Conservation (phyloP, 2,113 vertebrate species). For the Prunella fulvescens region DNA sequence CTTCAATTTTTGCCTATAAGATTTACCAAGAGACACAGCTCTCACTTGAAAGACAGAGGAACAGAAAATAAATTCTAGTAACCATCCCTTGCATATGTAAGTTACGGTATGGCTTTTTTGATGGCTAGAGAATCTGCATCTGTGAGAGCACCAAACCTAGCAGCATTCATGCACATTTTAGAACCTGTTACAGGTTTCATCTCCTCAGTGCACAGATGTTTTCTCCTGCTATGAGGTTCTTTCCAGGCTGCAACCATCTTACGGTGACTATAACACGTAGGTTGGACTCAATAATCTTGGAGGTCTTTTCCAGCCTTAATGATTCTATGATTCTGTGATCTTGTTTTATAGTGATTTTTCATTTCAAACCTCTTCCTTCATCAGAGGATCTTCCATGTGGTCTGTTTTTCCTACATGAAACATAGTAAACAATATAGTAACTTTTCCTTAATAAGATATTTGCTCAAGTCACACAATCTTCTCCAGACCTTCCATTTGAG, state of each 20-base stretch:
- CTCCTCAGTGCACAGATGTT: background rate
- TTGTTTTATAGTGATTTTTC: background rate
- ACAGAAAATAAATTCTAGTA: background rate
- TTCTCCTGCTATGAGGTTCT: background rate
- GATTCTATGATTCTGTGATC: background rate
- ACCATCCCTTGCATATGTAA: background rate
- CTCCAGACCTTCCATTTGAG: background rate
- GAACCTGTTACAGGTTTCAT: background rate
- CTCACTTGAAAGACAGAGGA: background rate
- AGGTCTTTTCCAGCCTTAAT: background rate
- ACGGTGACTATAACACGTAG: background rate
- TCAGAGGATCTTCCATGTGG: background rate
- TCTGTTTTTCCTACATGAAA: background rate
- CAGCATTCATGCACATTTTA: background rate
- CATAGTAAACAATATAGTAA: background rate
- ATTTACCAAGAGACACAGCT: background rate
- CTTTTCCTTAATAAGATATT: background rate
- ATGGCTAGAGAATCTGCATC: background rate
- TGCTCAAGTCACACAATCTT: background rate
- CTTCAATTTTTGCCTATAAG: background rate
- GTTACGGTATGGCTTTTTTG: background rate
- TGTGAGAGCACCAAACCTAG: background rate
- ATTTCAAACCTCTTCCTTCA: background rate
- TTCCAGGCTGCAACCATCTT: background rate
- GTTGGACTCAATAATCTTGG: rapidly evolving